Base-by-base conservation (phyloP, 2,797 vertebrate genomes). In the Lithobates pipiens region DNA sequence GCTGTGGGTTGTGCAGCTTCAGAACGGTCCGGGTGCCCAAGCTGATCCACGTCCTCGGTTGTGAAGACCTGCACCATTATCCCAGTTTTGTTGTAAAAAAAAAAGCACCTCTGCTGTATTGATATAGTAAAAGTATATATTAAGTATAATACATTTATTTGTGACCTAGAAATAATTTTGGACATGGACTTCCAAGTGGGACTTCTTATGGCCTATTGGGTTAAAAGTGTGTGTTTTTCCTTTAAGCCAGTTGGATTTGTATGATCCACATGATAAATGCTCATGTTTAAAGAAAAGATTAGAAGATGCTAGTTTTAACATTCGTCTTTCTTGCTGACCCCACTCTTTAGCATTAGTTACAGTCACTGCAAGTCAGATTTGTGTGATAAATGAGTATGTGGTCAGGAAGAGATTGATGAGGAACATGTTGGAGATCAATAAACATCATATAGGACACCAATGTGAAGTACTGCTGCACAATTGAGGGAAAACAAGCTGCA, bases 301-400 rank as follows among this genome's bases (percentile, higher is more conserved):
- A 18, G 5, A 54, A 16, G 16, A 3, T 54, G 4, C n/a, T 18
- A 16, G 74, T 34, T 32, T 5, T 29, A 70, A 57, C 65, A 54
- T 85, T 88, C 84, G 80, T 88, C 61, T 32, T 6, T 69, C 88
- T 79, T 68, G 78, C 15, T 54, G 50, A 54, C 50, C 50, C 15
- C 50, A 5, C 16, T 18, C 50, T 18, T 72, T 16, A 69, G 9
- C 71, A 83, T 80, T 68, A 0, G 44, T 16, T 34, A 50, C 61
- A 32, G 3, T 3, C 72, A 32, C 50, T 32, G 68, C 29, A 61
- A 86, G 71, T 16, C 79, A 88, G 82, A 73, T 86, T 34, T 73
- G 27, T 86, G 3, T 32, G 46, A 63, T 75, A 34, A 54, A 76
- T 25, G 36, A 23, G 80, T 29, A 80, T 67, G 69, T 85, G 61